Base-by-base conservation (phyloP, 1,140 invertebrate species). In the Anastrepha ludens region DNA sequence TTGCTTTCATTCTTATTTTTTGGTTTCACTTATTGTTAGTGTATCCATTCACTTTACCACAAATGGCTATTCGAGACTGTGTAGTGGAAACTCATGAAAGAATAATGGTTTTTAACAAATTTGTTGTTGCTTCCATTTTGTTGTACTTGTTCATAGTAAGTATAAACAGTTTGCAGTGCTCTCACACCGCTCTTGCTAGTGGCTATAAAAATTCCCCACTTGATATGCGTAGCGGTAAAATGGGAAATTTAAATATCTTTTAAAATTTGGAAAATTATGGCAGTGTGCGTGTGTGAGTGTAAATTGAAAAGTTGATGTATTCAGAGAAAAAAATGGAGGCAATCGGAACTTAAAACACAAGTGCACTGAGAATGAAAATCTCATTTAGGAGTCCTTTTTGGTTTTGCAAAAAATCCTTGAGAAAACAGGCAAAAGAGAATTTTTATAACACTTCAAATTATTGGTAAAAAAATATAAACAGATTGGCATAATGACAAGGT, bases 21-120 rank as follows among this genome's bases (percentile, higher is more conserved):
- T 58, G 47, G 3, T 55, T 58, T n/a, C 47, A 81, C 74, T 81
- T 81, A 55, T 55, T 81, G 74, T 81, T 81, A 55, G 55, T 81
- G 74, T 81, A 47, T 55, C 74, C 74, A 81, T 81, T 81, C 55
- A 81, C 55, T 55, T 58, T 81, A 29, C 74, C 74, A 55, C 74
- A 81, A 55, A 81, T 81, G 44, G 74, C n/a, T 17, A 15, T 81
- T 5, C 7, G 74, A 20, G 44, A 55, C 47, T 81, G 44, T 81
- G 17, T 62, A 81, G 47, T 55, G 74, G 20, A 81, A 81, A 20
- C n/a, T n/a, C 74, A 81, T 81, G 74, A 81, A 81, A 55, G 47
- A 81, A 55, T 81, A 81, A 81, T 81, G 55, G 29, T 81, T 81
- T 81, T 47, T 55, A 15, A 15, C 47, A 55, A 81, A 50, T 55